Conservation (phyloP, 2,797 vertebrate genomes). For the Merluccius polli region DNA sequence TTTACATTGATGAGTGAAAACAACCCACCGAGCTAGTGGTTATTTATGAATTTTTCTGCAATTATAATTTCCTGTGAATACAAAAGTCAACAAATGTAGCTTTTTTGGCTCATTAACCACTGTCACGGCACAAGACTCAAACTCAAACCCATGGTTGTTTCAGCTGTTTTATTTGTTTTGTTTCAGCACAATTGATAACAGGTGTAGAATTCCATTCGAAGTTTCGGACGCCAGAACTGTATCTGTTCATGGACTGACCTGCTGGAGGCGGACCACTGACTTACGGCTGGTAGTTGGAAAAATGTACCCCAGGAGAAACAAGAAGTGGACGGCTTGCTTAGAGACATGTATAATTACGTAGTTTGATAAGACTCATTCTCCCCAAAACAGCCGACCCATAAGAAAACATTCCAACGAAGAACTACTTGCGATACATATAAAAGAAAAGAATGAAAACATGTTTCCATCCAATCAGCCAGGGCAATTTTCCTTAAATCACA, state of each 20-base stretch:
- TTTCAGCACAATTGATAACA: conserved; percentile 32
- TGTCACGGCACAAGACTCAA: conserved; percentile 20
- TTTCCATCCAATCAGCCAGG: conserved; percentile 36
- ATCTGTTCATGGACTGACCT: conserved; percentile 29
- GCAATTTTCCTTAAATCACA: conserved; percentile 48
- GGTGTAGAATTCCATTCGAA: conserved; percentile 32
- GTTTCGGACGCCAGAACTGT: conserved; percentile 30
- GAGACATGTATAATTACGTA: conserved; percentile 32
- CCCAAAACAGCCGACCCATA: conserved; percentile 33
- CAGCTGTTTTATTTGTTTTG: too few species aligned
- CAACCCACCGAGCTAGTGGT: not conserved
- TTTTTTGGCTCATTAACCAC: conserved; percentile 10
- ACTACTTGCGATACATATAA: not conserved
- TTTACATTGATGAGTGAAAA: conserved; percentile 5
- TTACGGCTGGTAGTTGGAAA: not conserved
- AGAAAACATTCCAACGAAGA: conserved; percentile 39
- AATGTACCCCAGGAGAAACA: not conserved
- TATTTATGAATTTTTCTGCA: conserved; percentile 1
- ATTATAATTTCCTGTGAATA: conserved; percentile 11
- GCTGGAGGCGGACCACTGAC: conserved; percentile 36
- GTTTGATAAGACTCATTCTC: conserved; percentile 46
- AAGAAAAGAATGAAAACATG: conserved; percentile 24
- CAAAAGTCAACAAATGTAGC: conserved; percentile 24
- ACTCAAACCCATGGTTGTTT: conserved; percentile 34
- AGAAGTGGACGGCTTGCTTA: conserved; percentile 7